phyloP scores from a whole-genome alignment of 1,140 invertebrate genomes.

The Drosophila oshimai region DNA sequence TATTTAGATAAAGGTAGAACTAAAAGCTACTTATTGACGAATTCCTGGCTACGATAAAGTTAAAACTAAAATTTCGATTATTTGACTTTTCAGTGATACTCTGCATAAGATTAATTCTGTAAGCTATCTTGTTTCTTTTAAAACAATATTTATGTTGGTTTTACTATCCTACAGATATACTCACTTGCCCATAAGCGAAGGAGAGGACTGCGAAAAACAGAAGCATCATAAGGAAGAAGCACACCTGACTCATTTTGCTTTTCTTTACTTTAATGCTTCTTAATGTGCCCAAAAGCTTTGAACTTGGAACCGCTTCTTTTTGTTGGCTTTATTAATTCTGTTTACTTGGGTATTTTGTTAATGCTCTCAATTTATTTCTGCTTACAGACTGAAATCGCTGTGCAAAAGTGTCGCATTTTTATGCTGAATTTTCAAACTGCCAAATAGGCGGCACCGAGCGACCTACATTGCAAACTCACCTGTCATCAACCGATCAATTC shows the following conservation, averaged over 20 bases:
- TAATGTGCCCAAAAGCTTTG: slow-evolving; percentile 3
- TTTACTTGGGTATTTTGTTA: slow-evolving; percentile 26
- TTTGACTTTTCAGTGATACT: slow-evolving; percentile 1
- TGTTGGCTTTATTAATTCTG: slow-evolving; percentile 28
- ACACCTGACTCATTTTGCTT: neutral
- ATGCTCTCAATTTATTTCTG: slow-evolving; percentile 58
- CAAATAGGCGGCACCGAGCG: slow-evolving; percentile 52
- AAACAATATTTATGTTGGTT: neutral
- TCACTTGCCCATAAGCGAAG: neutral
- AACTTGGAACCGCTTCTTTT: slow-evolving; percentile 66
- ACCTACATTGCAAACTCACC: slow-evolving; percentile 45
- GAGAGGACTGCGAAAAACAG: neutral
- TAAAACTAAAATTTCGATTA: neutral
- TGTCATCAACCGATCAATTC: slow-evolving; percentile 6
- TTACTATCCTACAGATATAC: neutral
- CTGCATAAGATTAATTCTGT: neutral
- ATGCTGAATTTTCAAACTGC: slow-evolving; percentile 72
- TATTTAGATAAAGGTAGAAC: neutral
- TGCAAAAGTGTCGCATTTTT: slow-evolving; percentile 70
- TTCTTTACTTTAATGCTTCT: neutral
- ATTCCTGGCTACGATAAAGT: no score
- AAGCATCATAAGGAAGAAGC: neutral
- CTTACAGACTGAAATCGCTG: slow-evolving; percentile 76
- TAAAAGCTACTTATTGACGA: neutral
- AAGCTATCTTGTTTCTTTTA: neutral